Percentiles rank a stretch among this genome's conserved stretches.
These are phyloP conservation scores for Oreochromis spilurus DNA, from an alignment of 2,113 vertebrate genomes.

Conservation along the genomic window DNA sequence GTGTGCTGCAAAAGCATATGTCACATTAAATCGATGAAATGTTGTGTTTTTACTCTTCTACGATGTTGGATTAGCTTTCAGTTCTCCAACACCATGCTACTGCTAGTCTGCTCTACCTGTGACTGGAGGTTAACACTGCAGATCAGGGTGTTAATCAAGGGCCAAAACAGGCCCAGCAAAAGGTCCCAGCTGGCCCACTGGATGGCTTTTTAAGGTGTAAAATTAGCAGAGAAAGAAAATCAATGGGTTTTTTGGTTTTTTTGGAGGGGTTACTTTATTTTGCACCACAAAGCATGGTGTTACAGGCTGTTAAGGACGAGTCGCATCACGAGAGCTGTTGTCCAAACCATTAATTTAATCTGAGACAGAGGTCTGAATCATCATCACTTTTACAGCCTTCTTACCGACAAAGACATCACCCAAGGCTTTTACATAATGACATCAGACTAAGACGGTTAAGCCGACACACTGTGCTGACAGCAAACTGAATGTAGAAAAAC, in stretches of 20 bases:
- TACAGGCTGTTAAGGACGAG: neutral
- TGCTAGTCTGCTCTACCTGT: neutral
- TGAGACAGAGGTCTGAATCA: neutral
- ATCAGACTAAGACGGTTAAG: neutral
- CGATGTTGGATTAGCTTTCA: neutral
- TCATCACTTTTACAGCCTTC: neutral
- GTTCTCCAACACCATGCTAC: neutral
- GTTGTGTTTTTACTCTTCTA: neutral
- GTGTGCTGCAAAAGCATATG: neutral
- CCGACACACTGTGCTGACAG: neutral
- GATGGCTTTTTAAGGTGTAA: neutral
- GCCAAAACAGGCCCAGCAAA: neutral
- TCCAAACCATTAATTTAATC: neutral
- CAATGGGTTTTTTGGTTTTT: accelerated
- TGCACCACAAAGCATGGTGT: neutral
- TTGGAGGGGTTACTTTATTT: neutral
- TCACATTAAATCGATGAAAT: neutral
- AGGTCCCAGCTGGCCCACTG: neutral
- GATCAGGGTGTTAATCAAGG: neutral
- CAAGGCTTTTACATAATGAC: neutral
- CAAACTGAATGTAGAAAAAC: neutral
- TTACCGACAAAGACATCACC: neutral
- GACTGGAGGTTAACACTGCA: neutral
- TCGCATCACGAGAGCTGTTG: neutral
- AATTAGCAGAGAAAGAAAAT: neutral